Conservation (phyloP, 1,140 invertebrate genomes). For the Heliconius hewitsoni region DNA sequence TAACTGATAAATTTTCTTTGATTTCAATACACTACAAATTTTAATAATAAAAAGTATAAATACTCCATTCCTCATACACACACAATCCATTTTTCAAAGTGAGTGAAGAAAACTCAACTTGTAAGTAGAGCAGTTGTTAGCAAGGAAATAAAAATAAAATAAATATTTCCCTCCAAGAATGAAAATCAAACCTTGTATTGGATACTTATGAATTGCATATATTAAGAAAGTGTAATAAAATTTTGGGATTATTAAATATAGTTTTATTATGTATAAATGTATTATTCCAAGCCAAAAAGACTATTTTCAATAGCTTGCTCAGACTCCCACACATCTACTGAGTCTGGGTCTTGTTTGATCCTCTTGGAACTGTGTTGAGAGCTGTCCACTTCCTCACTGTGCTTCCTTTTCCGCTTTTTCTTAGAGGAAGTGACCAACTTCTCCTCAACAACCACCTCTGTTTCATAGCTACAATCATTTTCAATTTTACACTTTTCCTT, state of each 20-base stretch:
- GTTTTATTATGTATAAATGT: conserved; percentile 3
- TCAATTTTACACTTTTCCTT: conserved; percentile 43
- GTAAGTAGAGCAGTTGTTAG: too few relatives aligned
- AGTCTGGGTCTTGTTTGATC: conserved; percentile 50
- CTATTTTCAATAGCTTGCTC: conserved; percentile 69
- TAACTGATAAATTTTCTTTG: too few relatives aligned
- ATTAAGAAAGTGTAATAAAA: neutral
- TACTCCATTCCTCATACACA: too few relatives aligned
- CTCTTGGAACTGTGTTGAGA: conserved; percentile 47
- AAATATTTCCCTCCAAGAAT: too few relatives aligned
- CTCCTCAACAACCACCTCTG: conserved; percentile 12
- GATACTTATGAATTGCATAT: neutral
- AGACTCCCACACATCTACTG: conserved; percentile 61
- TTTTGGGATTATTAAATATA: neutral
- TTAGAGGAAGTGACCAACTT: conserved; percentile 29
- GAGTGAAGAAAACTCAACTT: too few relatives aligned
- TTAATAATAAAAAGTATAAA: too few relatives aligned
- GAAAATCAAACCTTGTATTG: too few relatives aligned
- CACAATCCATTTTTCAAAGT: too few relatives aligned
- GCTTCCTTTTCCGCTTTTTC: conserved; percentile 59
- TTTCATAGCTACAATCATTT: conserved; percentile 34
- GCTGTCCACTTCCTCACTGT: conserved; percentile 33
- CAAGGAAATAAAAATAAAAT: too few relatives aligned
- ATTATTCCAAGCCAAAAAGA: conserved; percentile 66
- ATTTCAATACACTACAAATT: too few relatives aligned